Evolutionary conservation across 2,113 vertebrate species (phyloP), one percentile per base, ranked within the genome.

Genomic region (Elephantulus edwardii): DNA sequence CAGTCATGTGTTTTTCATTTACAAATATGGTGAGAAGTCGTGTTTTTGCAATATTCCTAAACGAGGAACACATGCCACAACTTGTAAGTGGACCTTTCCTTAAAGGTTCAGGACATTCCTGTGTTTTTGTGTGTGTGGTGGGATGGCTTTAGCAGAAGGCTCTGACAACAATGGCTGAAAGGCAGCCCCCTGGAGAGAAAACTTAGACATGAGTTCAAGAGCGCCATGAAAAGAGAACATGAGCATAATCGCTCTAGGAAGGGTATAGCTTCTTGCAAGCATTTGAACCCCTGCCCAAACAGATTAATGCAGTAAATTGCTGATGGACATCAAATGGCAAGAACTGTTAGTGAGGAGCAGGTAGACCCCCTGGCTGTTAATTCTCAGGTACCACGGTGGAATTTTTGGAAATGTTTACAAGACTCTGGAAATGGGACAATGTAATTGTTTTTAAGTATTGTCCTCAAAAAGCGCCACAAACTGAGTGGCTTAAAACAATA

Each of bases 1-100:
- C 19, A 89, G 64, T 91, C 97, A 96, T 96, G 54, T 98, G 97
- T 86, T 97, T 97, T 96, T 93, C 91, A 97, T 98, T 98, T 98
- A 95, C 94, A 97, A 96, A 96, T 97, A 95, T 97, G 97, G 96
- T 96, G 97, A 97, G 97, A 97, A 97, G 94, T 96, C 93, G 96
- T 97, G 96, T 96, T 97, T 96, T 96, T 97, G 90, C 96, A 97
- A 96, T 98, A 96, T 96, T 96, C 78, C 90, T 93, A 96, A 98
- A 98, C 97, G 96, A 96, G 83, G 96, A 96, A 97, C 97, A 97
- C 95, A 97, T 97, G 97, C 94, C 54, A 71, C 11, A 92, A 92
- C 88, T 96, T 94, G 50, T 94, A 90, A 95, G 94, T 92, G 48
- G 90, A 92, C 86, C 93, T 94, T 90, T 89, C 84, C 74, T 94